phyloP scores from a whole-genome alignment of 2,888 invertebrate species.

The Tyria jacobaeae region DNA sequence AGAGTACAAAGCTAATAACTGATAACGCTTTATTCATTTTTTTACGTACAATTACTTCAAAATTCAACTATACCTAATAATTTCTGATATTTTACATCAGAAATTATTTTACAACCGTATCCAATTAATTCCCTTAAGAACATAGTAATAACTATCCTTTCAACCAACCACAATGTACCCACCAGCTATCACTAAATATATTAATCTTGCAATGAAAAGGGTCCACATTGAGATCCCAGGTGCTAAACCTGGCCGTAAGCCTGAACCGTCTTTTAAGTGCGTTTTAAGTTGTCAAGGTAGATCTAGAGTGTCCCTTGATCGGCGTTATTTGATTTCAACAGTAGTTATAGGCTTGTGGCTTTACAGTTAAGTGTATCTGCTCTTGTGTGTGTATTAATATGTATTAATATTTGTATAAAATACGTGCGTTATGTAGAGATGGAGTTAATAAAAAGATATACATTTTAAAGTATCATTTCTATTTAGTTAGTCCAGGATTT shows the following conservation, averaged over 20 bases:
- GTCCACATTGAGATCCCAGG: constrained; percentile 43
- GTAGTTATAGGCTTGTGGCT: constrained; percentile 7
- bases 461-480: too few species aligned
- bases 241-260: constrained; percentile 31
- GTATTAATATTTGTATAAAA: too few species aligned
- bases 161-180: constrained; percentile 26
- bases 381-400: neutral
- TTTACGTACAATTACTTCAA: neutral
- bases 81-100: neutral
- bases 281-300: constrained; percentile 48
- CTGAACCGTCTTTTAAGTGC: constrained; percentile 31
- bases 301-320: constrained; percentile 20
- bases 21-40: neutral
- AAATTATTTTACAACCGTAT: constrained; percentile 3
- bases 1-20: neutral
- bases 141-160: constrained; percentile 27
- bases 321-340: constrained; percentile 1
- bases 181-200: constrained; percentile 41
- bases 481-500: too few species aligned
- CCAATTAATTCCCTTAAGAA: constrained; percentile 23
- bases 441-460: too few species aligned
- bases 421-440: too few species aligned
- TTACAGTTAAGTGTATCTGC: neutral
- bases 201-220: constrained; percentile 50
- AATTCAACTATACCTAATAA: neutral